These are phyloP conservation scores for Bicyclus anynana DNA, from an alignment of 1,140 invertebrate genomes.

Conservation along the genomic window DNA sequence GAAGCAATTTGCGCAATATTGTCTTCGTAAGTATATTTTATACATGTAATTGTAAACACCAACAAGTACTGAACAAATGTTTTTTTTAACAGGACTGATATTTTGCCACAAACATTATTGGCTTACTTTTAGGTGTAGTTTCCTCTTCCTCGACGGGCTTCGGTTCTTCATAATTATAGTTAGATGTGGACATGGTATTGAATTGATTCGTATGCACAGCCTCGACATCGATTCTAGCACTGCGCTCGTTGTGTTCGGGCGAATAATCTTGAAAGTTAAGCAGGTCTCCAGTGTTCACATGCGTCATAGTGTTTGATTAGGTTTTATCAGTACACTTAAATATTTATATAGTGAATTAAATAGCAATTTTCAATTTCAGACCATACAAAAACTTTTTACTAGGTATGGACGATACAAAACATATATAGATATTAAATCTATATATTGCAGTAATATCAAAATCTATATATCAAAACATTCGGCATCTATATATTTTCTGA, in stretches of 20 bases:
- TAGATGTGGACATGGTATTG: constrained; percentile 55
- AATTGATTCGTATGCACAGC: constrained; percentile 68
- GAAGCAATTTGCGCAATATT: too few relatives aligned
- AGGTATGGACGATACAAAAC: too few relatives aligned
- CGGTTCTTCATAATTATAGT: constrained; percentile 57
- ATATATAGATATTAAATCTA: too few relatives aligned
- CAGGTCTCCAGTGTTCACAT: constrained; percentile 79
- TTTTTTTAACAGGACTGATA: background rate
- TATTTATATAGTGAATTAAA: background rate
- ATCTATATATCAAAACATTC: too few relatives aligned
- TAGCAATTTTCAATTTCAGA: background rate
- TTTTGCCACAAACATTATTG: background rate
- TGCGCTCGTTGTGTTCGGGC: constrained; percentile 67
- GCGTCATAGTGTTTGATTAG: constrained; percentile 44
- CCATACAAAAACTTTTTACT: too few relatives aligned
- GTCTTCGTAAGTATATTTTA: too few relatives aligned
- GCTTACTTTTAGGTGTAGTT: constrained; percentile 40
- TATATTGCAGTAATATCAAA: too few relatives aligned
- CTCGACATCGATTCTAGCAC: constrained; percentile 78
- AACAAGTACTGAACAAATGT: too few relatives aligned
- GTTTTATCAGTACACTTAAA: background rate
- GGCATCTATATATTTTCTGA: too few relatives aligned
- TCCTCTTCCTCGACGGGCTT: constrained; percentile 43
- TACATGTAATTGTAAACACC: too few relatives aligned
- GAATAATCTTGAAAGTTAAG: constrained; percentile 82